These are phyloP conservation scores for Manis javanica DNA, from an alignment of 2,797 vertebrate genomes.

Conservation along the genomic window DNA sequence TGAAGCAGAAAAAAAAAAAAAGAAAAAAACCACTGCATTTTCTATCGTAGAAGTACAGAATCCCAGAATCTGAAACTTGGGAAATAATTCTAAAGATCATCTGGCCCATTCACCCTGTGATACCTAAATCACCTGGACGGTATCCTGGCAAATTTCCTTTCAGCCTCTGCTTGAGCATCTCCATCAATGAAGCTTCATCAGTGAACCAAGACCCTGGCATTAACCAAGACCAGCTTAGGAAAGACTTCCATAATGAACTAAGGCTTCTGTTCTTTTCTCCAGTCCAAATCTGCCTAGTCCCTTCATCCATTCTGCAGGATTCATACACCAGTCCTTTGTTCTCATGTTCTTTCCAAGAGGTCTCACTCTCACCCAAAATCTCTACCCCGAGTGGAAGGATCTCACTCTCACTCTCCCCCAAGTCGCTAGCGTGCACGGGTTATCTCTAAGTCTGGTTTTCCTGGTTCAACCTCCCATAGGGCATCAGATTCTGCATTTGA, in stretches of 20 bases:
- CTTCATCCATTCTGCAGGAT: background rate
- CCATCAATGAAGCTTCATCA: background rate
- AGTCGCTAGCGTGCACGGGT: accelerated
- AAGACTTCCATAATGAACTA: background rate
- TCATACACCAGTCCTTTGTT: background rate
- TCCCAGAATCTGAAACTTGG: background rate
- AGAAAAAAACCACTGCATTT: constrained; percentile 7
- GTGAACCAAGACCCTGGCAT: background rate
- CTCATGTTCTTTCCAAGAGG: background rate
- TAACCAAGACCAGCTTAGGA: background rate
- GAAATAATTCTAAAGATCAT: constrained; percentile 12
- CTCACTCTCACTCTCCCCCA: background rate
- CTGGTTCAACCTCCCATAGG: too few species aligned
- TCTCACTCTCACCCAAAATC: background rate
- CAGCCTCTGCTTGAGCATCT: background rate
- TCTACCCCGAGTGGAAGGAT: too few species aligned
- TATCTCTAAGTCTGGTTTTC: background rate
- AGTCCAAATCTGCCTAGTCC: background rate
- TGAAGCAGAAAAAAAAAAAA: constrained; percentile 41
- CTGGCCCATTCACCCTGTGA: background rate
- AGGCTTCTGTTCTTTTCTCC: background rate
- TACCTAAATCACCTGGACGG: background rate
- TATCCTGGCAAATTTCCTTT: background rate
- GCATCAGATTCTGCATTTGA: background rate
- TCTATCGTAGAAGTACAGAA: background rate